A percentile compares a stretch with the other conserved stretches of the same genome.
Evolutionary conservation across 2,113 vertebrate genomes (phyloP).

Genomic region (Mustela nigripes): DNA sequence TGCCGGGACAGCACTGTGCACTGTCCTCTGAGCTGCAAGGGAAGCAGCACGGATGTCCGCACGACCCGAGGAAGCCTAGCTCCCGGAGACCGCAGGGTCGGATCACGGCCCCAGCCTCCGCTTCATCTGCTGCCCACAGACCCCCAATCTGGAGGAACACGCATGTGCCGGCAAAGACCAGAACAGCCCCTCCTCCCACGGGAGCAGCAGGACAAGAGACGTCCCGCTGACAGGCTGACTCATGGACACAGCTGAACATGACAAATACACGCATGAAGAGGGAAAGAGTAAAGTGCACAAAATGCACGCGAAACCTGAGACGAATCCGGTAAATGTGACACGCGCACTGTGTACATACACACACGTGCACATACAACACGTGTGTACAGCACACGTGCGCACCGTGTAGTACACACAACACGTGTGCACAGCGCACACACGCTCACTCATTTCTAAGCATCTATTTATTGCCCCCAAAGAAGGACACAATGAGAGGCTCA

Average conservation of each 20-base stretch:
- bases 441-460: neutral
- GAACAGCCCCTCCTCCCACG: accelerated
- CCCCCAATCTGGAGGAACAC: accelerated
- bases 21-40: accelerated
- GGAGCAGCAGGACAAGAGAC: accelerated
- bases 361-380: too few species aligned
- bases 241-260: accelerated
- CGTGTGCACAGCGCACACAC: accelerated
- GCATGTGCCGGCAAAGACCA: accelerated
- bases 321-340: accelerated
- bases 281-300: too few species aligned
- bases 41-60: accelerated
- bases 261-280: accelerated
- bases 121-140: neutral
- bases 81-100: neutral
- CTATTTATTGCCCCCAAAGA: neutral
- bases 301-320: accelerated
- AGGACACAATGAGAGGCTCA: neutral
- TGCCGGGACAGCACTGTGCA: accelerated
- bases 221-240: accelerated
- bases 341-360: accelerated
- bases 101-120: too few species aligned
- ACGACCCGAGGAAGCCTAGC: neutral
- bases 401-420: too few species aligned
- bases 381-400: accelerated